Percentiles rank a stretch among this genome's conserved stretches.
These are phyloP conservation scores for Gymnosoma rotundatum DNA, from an alignment of 2,888 invertebrate genomes.

Conservation along the genomic window DNA sequence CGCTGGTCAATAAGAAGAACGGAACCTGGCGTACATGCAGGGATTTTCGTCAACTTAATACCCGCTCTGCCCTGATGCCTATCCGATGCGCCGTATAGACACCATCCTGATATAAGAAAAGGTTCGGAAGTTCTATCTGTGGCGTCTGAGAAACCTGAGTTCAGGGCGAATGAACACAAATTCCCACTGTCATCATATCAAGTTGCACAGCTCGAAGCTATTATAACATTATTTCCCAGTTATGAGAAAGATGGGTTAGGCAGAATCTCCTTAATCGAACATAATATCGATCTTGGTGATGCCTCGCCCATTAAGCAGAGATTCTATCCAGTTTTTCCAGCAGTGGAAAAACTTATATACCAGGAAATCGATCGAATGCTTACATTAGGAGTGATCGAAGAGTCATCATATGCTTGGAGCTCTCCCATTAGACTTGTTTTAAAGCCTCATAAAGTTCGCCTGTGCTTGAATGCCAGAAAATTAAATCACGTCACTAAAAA, in stretches of 20 bases:
- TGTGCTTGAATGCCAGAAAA: too few species aligned
- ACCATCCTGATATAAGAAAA: background rate
- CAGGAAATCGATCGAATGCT: constrained; percentile 74
- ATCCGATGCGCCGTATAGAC: too few species aligned
- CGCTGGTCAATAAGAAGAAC: too few species aligned
- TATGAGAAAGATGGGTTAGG: constrained; percentile 46
- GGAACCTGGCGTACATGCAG: too few species aligned
- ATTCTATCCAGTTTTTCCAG: background rate
- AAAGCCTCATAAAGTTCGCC: constrained; percentile 41
- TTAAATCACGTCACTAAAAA: background rate
- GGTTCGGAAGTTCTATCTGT: background rate
- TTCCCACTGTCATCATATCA: too few species aligned
- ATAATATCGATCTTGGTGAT: constrained; percentile 64
- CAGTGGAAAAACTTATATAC: background rate
- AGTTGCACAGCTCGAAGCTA: constrained; percentile 6
- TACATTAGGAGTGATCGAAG: background rate
- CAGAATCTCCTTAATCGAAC: constrained; percentile 53
- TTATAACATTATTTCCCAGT: too few species aligned
- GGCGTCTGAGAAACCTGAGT: too few species aligned
- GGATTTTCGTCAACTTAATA: too few species aligned
- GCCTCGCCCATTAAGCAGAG: constrained; percentile 20
- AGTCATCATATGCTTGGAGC: constrained; percentile 21
- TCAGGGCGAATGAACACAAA: too few species aligned
- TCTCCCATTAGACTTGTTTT: constrained; percentile 42
- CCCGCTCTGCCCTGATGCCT: too few species aligned